phyloP scores from a whole-genome alignment of 2,888 invertebrate species.

The Nezara viridula region DNA sequence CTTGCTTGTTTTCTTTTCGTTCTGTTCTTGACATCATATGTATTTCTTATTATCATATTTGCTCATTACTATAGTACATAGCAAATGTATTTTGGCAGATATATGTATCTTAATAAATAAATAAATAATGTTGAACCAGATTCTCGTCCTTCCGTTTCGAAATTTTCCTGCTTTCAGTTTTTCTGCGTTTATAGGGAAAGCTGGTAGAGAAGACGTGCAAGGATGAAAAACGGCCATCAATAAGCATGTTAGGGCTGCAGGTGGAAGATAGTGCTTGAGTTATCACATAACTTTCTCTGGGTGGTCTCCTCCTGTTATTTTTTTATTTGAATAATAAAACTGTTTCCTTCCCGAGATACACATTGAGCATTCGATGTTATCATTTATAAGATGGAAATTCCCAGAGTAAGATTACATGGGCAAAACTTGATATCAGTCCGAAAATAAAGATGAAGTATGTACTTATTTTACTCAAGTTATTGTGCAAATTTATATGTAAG shows the following conservation, averaged over 20 bases:
- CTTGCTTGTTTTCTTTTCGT: no score
- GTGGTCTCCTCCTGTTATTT: background rate
- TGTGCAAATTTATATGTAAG: no score
- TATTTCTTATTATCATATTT: no score
- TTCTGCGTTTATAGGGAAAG: background rate
- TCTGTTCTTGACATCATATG: no score
- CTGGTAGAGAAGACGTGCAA: background rate
- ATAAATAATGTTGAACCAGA: no score
- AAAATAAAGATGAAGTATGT: no score
- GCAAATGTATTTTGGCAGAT: no score
- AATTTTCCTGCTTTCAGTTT: background rate
- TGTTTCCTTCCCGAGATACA: background rate
- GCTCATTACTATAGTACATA: no score
- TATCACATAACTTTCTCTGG: background rate
- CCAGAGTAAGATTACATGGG: background rate
- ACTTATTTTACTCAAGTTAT: no score
- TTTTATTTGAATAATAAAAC: background rate
- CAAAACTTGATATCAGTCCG: no score
- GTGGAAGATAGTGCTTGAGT: background rate
- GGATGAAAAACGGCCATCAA: background rate
- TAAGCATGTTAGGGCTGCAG: background rate
- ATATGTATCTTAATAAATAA: no score
- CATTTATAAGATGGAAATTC: background rate
- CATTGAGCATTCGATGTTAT: no score
- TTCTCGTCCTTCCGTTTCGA: background rate